These are phyloP conservation scores for Vanessa cardui DNA, from an alignment of 2,888 invertebrate genomes.

Conservation along the genomic window DNA sequence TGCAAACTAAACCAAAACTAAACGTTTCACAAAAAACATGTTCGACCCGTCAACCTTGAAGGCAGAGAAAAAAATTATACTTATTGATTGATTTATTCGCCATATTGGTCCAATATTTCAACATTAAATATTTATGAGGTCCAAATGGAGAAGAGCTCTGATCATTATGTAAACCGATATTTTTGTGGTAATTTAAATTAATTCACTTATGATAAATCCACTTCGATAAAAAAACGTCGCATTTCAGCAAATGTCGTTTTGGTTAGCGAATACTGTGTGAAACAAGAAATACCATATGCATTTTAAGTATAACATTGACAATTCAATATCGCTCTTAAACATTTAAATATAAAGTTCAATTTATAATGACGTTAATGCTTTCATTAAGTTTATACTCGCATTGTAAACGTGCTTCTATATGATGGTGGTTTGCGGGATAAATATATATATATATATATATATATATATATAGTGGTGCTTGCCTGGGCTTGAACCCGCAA, in stretches of 20 bases:
- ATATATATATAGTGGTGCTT: too few relatives aligned
- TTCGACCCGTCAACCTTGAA: conserved; percentile 31
- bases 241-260: conserved; percentile 67
- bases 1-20: conserved; percentile 19
- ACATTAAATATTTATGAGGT: conserved; percentile 59
- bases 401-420: conserved; percentile 59
- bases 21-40: conserved; percentile 23
- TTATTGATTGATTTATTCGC: conserved; percentile 52
- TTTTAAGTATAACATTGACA: conserved; percentile 39
- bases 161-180: conserved; percentile 71
- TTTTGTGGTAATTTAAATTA: conserved; percentile 78
- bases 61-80: conserved; percentile 39
- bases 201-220: conserved; percentile 77
- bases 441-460: too few relatives aligned
- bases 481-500: too few relatives aligned
- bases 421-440: conserved; percentile 58
- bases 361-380: conserved; percentile 34
- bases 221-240: conserved; percentile 50
- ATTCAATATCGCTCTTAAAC: conserved; percentile 39
- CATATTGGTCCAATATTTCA: conserved; percentile 58
- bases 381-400: conserved; percentile 56
- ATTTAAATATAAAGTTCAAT: conserved; percentile 35
- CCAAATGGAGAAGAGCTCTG: conserved; percentile 51
- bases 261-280: conserved; percentile 63
- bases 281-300: conserved; percentile 56